Conservation (phyloP, 2,113 vertebrate genomes). For the Pachypanchax playfairii region DNA sequence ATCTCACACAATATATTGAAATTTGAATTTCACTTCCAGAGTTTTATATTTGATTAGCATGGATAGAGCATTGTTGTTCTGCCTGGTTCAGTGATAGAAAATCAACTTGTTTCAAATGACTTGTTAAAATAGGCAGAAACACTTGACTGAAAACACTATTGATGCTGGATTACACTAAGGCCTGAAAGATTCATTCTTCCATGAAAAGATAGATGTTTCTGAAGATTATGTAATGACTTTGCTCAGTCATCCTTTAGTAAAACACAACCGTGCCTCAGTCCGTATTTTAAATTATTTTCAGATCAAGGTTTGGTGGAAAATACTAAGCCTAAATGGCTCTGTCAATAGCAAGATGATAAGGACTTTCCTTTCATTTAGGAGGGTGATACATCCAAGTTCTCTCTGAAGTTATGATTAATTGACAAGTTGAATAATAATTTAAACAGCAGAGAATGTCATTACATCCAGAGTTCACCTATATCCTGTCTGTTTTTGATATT, state of each 20-base stretch:
- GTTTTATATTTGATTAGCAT: slow-evolving; percentile 1
- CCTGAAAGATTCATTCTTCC: slow-evolving; percentile 1
- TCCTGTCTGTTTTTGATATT: slow-evolving; percentile 22
- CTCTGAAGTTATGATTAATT: slow-evolving; percentile 50
- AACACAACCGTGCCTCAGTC: not conserved
- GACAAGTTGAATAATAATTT: slow-evolving; percentile 61
- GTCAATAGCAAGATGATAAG: slow-evolving; percentile 10
- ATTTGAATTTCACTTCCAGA: not conserved
- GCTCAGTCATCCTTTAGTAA: slow-evolving; percentile 14
- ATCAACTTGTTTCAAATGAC: slow-evolving; percentile 1
- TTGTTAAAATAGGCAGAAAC: slow-evolving; percentile 25
- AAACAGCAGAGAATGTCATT: slow-evolving; percentile 41
- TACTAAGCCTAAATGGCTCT: slow-evolving; percentile 6
- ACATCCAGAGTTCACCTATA: slow-evolving; percentile 31
- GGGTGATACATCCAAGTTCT: slow-evolving; percentile 18
- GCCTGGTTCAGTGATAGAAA: slow-evolving; percentile 5
- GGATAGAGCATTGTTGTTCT: not conserved
- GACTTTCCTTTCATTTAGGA: slow-evolving; percentile 18
- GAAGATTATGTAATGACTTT: slow-evolving; percentile 27
- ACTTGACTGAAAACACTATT: slow-evolving; percentile 13
- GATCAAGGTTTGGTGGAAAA: slow-evolving; percentile 13
- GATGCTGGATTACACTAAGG: not conserved
- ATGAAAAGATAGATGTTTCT: slow-evolving; percentile 21
- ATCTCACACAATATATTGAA: not conserved
- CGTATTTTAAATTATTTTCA: slow-evolving; percentile 13